Evolutionary conservation across 2,113 vertebrate genomes (phyloP), one percentile per base, ranked within the genome.

Genomic region (Talpa occidentalis): DNA sequence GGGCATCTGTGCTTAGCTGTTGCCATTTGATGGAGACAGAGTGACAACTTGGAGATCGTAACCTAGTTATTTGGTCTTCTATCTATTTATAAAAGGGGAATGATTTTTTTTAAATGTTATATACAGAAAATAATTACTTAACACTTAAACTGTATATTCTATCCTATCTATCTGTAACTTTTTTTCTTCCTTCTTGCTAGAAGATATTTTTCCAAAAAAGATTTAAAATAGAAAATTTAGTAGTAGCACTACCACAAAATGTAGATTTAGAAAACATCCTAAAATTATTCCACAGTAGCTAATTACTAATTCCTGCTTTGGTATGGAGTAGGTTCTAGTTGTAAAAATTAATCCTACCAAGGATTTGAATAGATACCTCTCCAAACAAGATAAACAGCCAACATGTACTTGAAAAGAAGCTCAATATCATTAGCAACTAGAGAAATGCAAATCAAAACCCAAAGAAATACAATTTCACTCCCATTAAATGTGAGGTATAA

Each of bases 1-100:
- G 93, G 0, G 96, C 95, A 12, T 88, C 80, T 1, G 62, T 90
- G 94, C 96, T 95, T 72, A 99, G 98, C 94, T 98, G 98, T 88
- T 99, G 99, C 99, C 99, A 99, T 96, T 99, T 99, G 40, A 99
- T 96, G 1, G 99, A 98, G 83, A 99, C 97, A 0, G 98, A 98
- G 60, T 96, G 99, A 98, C 99, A 99, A 95, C 98, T 97, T 0
- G 98, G 98, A 74, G 99, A 98, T 4, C 67, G 26, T 84, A 98
- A 97, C 42, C 98, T 98, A 80, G 94, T 93, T 93, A 98, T 90
- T 67, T 99, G 99, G 67, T 96, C 94, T 4, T 97, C 87, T 97
- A 99, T 97, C 99, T 99, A 83, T 85, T 83, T 78, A 66, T 26
- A 91, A 77, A 97, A 81, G 32, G 79, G 42, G 9, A 81, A 42